Base-by-base conservation (phyloP, 1,140 invertebrate species). In the Tetragnatha versicolor region DNA sequence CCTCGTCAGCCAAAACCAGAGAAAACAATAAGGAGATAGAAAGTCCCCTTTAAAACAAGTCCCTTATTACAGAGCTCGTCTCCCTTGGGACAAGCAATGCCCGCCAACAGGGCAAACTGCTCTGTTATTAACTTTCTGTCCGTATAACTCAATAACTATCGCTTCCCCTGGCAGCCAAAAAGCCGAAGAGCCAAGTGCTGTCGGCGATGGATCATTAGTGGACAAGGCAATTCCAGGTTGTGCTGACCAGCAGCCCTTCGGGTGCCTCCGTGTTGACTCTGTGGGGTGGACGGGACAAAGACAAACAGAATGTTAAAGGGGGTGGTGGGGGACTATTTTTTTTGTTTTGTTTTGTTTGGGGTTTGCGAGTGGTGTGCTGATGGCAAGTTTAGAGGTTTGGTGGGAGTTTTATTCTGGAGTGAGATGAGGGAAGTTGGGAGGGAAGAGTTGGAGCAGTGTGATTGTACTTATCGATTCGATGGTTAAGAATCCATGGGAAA, bases 101-200 rank as follows among this genome's bases (percentile, higher is more conserved):
- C n/a, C 29, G 4, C 70, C 55, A 29, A 51, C 70, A 45, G 49
- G 51, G 68, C 55, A 63, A 75, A 63, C 70, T 22, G 37, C 37
- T 63, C 70, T 29, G 58, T 75, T 75, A 75, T 75, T 75, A 75
- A 75, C 70, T 75, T 75, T 75, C 70, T 61, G 42, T 75, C 20
- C 70, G 39, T 75, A 45, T 75, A 75, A 75, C 70, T 75, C 58
- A 75, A 75, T 75, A 75, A 75, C 35, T 63, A 75, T 75, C 55
- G 49, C 39, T 49, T 42, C 42, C 53, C 69, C 31, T 33, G n/a
- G 22, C 29, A 33, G 69, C n/a, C 29, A 72, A 72, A 72, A 53
- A 33, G 45, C 25, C 66, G 37, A 27, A 60, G 58, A 17, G 20
- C 49, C 10, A 51, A 51, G 10, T 3, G 7, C 25, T 45, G 39